These are phyloP conservation scores for Lerista edwardsae DNA, from an alignment of 2,797 vertebrate genomes.

Conservation along the genomic window DNA sequence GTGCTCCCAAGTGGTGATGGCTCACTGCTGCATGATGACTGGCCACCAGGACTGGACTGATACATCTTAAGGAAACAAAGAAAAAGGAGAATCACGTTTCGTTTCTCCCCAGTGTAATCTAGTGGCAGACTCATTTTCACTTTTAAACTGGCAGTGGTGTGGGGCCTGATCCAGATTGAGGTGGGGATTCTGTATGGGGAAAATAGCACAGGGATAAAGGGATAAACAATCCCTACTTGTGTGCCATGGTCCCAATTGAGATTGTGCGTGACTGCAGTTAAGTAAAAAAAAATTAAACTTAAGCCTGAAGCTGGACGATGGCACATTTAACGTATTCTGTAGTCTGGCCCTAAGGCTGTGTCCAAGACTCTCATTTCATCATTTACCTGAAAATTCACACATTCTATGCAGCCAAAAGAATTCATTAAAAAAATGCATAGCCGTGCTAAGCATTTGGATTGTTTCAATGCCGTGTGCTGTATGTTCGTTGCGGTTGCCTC, in stretches of 20 bases:
- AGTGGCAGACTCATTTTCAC: no score
- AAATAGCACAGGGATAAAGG: no score
- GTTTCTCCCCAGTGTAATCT: background rate
- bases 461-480: background rate
- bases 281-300: no score
- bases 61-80: constrained; percentile 82
- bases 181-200: no score
- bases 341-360: no score
- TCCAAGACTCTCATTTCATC: background rate
- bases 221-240: no score
- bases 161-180: no score
- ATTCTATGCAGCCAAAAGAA: background rate
- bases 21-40: constrained; percentile 97
- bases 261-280: no score
- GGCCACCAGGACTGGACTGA: constrained; percentile 97
- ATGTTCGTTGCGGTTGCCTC: background rate
- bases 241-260: no score
- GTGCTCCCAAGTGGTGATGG: constrained; percentile 93
- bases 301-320: no score
- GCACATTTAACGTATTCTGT: no score
- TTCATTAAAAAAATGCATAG: background rate
- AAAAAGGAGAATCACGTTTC: constrained; percentile 10
- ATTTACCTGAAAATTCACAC: background rate
- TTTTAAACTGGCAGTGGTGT: no score
- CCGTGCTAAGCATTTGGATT: background rate